These are phyloP conservation scores for Fopius arisanus DNA, from an alignment of 1,140 invertebrate species.

Conservation along the genomic window DNA sequence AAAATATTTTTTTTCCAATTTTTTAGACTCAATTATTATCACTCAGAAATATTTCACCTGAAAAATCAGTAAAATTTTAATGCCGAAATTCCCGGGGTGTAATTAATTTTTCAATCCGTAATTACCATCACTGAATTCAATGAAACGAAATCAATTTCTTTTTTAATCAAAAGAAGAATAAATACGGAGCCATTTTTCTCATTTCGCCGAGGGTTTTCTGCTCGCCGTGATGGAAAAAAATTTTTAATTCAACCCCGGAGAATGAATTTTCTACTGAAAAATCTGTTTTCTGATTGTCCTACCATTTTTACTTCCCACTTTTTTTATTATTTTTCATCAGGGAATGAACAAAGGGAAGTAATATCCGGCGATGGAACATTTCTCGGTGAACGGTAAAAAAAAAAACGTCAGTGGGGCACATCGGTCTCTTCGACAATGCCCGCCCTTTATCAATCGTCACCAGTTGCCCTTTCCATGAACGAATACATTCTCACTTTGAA, in stretches of 20 bases:
- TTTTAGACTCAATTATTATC: too few relatives aligned
- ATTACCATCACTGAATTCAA: not conserved
- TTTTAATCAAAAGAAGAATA: not conserved
- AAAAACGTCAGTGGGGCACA: not conserved
- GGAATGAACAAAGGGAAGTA: slow-evolving; percentile 39
- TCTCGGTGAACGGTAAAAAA: not conserved
- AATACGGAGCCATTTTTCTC: not conserved
- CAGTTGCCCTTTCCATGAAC: slow-evolving; percentile 32
- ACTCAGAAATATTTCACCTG: too few relatives aligned
- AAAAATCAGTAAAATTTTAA: too few relatives aligned
- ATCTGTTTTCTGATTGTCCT: slow-evolving; percentile 6
- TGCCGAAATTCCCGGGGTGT: too few relatives aligned
- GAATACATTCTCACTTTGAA: not conserved
- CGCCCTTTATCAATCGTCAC: slow-evolving; percentile 45
- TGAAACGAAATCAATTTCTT: not conserved
- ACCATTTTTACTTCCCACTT: not conserved
- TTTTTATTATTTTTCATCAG: slow-evolving; percentile 35
- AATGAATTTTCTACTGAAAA: not conserved
- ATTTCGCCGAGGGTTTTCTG: not conserved
- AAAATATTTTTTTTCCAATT: too few relatives aligned
- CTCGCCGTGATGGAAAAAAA: not conserved
- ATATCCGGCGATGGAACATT: slow-evolving; percentile 31
- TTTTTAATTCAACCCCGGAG: not conserved
- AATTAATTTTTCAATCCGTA: not conserved
- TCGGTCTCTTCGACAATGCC: slow-evolving; percentile 14